phyloP scores from a whole-genome alignment of 2,113 vertebrate species.

The Eclectus roratus region DNA sequence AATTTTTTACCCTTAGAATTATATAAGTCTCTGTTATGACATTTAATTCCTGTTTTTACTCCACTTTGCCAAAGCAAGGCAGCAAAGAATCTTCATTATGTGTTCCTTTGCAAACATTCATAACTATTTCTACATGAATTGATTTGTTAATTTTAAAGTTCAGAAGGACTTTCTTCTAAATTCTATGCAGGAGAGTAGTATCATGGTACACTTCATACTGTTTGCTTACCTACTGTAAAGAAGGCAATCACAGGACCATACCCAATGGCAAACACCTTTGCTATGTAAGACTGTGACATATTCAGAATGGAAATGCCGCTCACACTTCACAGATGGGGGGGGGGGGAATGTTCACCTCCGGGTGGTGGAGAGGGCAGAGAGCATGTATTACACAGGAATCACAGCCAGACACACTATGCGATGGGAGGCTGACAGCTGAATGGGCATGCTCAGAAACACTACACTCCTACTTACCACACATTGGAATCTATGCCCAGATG shows the following conservation, averaged over 20 bases:
- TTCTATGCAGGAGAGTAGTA: neutral
- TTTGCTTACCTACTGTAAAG: neutral
- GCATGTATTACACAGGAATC: neutral
- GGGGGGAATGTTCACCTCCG: neutral
- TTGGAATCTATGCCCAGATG: neutral
- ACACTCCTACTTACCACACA: neutral
- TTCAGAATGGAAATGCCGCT: neutral
- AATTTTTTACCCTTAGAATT: slow-evolving; percentile 64
- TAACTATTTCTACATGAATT: slow-evolving; percentile 52
- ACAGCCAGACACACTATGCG: neutral
- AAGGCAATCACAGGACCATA: neutral
- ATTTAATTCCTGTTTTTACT: slow-evolving; percentile 66
- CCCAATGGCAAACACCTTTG: neutral
- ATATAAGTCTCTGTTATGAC: slow-evolving; percentile 61
- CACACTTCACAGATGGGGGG: neutral
- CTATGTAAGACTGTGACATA: neutral
- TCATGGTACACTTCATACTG: neutral
- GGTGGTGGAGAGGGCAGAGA: neutral
- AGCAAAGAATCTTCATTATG: slow-evolving; percentile 38
- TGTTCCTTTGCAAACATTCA: neutral
- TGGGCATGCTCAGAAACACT: neutral
- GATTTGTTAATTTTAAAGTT: slow-evolving; percentile 12
- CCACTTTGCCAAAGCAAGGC: slow-evolving; percentile 51
- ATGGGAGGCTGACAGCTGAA: neutral
- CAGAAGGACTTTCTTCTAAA: neutral